Base-by-base conservation (phyloP, 2,797 vertebrate species). In the Adelosebastes latens region DNA sequence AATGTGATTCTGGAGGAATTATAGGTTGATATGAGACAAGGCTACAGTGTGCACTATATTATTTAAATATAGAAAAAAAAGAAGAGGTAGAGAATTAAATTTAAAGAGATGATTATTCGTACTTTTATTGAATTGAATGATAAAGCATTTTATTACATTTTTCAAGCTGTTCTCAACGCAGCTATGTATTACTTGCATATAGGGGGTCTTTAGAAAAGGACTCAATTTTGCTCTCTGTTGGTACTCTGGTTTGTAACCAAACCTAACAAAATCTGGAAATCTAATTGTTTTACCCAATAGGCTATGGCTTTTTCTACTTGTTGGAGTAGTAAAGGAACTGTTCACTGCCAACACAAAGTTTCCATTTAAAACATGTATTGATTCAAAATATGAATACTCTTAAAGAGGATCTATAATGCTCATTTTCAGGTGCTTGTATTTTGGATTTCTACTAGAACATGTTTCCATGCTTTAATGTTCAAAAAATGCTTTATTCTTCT, bases 1-100 rank as follows among this genome's bases (percentile, higher is more conserved):
- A 55, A 77, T 9, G 29, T 8, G 31, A 72, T 61, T 31, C 75
- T 55, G 39, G 53, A 72, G 58, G 49, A 65, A 25, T 70, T 69
- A 31, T 63, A 34, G 66, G 49, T 75, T 61, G 55, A 55, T 80
- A 65, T 31, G 58, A 72, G 8, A 49, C 18, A 1, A 31, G 60
- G 20, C 62, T 56, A 56, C 29, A 39, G 20, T 29, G 56, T 22
- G 34, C 62, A 71, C 67, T 77, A 18, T 31, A 73, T 76, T 60
- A 79, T 73, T 80, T 49, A 53, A 29, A 46, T 46, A 46, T 46
- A 42, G 24, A 39, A 11, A 16, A 55, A 42, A 55, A 0, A 22
- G 53, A 11, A 63, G 46, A 62, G 20, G 36, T 11, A 16, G 75
- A 14, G 7, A 46, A 61, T 62, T 0, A 16, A 12, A 4, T 46